Conservation (phyloP, 53 echinoderm and acorn worm species). For the Temnopleurus reevesii region DNA sequence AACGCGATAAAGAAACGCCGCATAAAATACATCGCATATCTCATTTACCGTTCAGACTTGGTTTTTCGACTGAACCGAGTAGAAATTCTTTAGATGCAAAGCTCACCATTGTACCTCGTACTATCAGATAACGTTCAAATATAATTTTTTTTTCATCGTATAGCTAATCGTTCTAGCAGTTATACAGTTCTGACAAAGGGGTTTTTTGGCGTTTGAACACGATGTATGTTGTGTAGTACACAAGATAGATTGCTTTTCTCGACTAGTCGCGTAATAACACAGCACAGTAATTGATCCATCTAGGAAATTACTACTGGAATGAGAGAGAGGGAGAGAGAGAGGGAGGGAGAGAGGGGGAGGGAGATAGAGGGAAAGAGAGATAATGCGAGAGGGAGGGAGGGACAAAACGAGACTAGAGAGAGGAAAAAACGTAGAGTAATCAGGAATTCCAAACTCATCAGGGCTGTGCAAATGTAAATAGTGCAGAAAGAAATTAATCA, state of each 20-base stretch:
- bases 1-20: no score
- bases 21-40: no score
- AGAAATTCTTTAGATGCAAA: no score
- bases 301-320: conserved; percentile 49
- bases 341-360: neutral
- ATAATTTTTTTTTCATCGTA: no score
- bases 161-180: no score
- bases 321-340: conserved; percentile 17
- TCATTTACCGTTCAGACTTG: no score
- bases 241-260: conserved; percentile 33
- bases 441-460: conserved; percentile 57
- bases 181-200: no score
- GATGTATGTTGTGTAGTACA: neutral
- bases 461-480: conserved; percentile 56
- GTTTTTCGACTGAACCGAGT: no score
- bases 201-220: no score
- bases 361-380: neutral
- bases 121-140: no score
- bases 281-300: conserved; percentile 34
- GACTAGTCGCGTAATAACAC: conserved; percentile 36
- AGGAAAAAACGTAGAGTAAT: conserved; percentile 25
- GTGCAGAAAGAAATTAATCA: conserved; percentile 58
- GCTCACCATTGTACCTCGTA: no score
- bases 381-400: neutral
- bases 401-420: neutral